Conservation (phyloP, 2,797 vertebrate genomes). For the Enoplosus armatus region DNA sequence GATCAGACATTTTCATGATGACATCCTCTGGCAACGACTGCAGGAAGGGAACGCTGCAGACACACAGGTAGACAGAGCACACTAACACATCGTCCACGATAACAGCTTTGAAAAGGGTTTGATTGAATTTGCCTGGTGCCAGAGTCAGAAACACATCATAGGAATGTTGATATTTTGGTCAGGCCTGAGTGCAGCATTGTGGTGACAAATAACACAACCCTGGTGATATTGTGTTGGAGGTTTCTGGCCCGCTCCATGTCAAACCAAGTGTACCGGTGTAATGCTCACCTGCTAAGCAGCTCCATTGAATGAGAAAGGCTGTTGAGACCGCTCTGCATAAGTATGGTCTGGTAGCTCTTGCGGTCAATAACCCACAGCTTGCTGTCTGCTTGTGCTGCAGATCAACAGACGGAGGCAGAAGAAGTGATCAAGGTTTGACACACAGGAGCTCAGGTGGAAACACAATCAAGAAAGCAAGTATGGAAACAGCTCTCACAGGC, state of each 20-base stretch:
- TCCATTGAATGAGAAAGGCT: slow-evolving; percentile 77
- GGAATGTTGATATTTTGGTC: not conserved
- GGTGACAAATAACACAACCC: slow-evolving; percentile 20
- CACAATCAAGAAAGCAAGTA: slow-evolving; percentile 9
- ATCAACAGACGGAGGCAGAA: slow-evolving; percentile 46
- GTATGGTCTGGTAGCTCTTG: slow-evolving; percentile 80
- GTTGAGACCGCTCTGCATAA: slow-evolving; percentile 77
- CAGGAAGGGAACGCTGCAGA: slow-evolving; percentile 82
- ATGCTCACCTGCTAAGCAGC: slow-evolving; percentile 83
- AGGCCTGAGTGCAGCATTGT: not conserved
- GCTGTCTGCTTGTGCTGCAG: slow-evolving; percentile 81
- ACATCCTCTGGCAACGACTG: slow-evolving; percentile 80
- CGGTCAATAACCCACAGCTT: slow-evolving; percentile 86
- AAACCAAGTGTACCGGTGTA: slow-evolving; percentile 15
- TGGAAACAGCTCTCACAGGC: slow-evolving; percentile 13
- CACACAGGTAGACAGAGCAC: slow-evolving; percentile 36
- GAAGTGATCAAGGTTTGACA: slow-evolving; percentile 31
- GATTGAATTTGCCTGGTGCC: not conserved
- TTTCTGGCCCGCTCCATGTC: not conserved
- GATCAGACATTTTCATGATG: slow-evolving; percentile 81
- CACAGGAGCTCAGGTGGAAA: slow-evolving; percentile 33
- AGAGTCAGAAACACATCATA: not conserved
- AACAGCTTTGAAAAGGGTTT: not conserved
- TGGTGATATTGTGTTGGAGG: slow-evolving; percentile 4
- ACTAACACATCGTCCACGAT: not conserved